Conservation (phyloP, 2,113 vertebrate species). For the Himantopus leucocephalus region DNA sequence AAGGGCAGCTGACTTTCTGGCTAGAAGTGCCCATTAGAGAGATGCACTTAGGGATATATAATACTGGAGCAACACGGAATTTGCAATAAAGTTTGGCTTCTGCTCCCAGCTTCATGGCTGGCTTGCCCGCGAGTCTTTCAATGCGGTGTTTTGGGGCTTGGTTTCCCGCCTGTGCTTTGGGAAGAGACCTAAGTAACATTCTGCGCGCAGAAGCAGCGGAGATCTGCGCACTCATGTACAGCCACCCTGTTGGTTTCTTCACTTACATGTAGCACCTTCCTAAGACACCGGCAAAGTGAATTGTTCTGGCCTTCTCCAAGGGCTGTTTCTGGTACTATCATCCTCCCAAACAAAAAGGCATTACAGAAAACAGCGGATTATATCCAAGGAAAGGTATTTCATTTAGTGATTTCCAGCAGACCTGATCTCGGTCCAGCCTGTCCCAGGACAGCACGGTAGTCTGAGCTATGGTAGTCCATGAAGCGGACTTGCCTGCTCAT, state of each 20-base stretch:
- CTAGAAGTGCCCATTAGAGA: conserved; percentile 17
- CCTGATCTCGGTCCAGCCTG: background rate
- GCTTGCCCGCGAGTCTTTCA: background rate
- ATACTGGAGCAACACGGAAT: background rate
- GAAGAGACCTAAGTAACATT: background rate
- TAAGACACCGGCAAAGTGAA: background rate
- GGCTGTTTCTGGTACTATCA: background rate
- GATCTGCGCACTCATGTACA: background rate
- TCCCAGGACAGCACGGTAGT: accelerated
- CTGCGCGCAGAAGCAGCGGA: background rate
- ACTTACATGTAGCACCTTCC: background rate
- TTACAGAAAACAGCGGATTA: background rate
- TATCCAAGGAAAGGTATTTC: background rate
- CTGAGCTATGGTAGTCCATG: too few relatives aligned
- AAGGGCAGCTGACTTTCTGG: conserved; percentile 22
- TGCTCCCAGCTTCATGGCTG: background rate
- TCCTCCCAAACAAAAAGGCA: background rate
- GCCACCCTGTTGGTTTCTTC: background rate
- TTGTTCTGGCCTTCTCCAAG: background rate
- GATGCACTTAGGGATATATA: background rate
- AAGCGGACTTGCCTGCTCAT: background rate
- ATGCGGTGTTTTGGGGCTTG: background rate
- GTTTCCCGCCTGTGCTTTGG: background rate
- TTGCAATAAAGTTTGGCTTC: background rate
- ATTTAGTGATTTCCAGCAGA: background rate